These are phyloP conservation scores for Cryptoblepharus egeriae DNA, from an alignment of 2,797 vertebrate species.

Conservation along the genomic window DNA sequence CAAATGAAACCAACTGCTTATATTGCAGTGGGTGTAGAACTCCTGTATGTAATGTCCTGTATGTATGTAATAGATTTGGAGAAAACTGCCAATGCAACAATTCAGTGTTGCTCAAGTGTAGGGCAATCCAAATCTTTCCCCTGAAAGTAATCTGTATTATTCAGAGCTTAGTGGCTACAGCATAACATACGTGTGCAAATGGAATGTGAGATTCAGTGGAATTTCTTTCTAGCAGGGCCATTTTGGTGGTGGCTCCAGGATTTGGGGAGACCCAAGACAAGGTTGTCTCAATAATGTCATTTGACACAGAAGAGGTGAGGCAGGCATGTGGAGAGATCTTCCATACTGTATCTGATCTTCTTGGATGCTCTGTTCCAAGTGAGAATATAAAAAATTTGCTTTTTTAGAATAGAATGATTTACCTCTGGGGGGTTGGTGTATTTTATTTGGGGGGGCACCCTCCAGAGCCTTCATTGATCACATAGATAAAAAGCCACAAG, in stretches of 20 bases:
- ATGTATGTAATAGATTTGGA: constrained; percentile 57
- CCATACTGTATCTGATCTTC: not conserved
- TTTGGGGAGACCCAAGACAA: not conserved
- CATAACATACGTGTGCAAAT: constrained; percentile 67
- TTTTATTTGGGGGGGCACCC: not conserved
- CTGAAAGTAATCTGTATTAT: constrained; percentile 70
- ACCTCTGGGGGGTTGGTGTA: too few relatives aligned
- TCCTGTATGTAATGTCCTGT: constrained; percentile 48
- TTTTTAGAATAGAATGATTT: too few relatives aligned
- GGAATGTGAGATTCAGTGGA: constrained; percentile 56
- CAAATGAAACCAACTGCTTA: constrained; percentile 45
- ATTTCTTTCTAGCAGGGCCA: constrained; percentile 60
- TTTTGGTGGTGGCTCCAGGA: not conserved
- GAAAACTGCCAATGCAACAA: constrained; percentile 58
- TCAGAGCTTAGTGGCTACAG: constrained; percentile 68
- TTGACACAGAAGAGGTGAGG: not conserved
- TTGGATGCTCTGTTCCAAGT: not conserved
- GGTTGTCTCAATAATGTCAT: too few relatives aligned
- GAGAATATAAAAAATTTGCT: too few relatives aligned
- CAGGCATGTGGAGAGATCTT: too few relatives aligned
- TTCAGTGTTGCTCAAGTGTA: constrained; percentile 64
- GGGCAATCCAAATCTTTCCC: constrained; percentile 67
- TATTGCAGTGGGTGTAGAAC: constrained; percentile 57
- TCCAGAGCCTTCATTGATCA: too few relatives aligned
- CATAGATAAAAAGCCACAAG: too few relatives aligned